Conservation (phyloP, 2,888 invertebrate species). For the Sialis fuliginosa region DNA sequence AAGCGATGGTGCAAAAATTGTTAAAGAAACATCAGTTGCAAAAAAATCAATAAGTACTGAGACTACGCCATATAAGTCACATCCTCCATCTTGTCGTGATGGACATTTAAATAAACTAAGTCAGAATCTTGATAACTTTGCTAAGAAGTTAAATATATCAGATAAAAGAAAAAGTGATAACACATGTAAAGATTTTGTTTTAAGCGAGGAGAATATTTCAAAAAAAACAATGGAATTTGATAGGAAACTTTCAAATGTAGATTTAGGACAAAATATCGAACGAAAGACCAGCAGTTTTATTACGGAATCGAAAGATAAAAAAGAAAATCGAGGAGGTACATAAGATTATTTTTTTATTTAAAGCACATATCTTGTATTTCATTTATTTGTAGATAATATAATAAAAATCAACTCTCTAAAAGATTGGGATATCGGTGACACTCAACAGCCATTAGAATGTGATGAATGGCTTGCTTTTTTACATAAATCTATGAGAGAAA, state of each 20-base stretch:
- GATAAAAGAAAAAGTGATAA: slow-evolving; percentile 6
- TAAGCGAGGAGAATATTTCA: not conserved
- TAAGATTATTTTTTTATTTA: no score
- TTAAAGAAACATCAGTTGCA: not conserved
- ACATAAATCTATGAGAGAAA: slow-evolving; percentile 63
- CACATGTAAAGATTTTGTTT: slow-evolving; percentile 1
- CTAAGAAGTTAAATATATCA: slow-evolving; percentile 20
- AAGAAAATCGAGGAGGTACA: no score
- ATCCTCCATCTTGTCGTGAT: slow-evolving; percentile 4
- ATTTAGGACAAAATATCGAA: slow-evolving; percentile 5
- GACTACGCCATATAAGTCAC: not conserved
- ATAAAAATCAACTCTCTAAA: slow-evolving; percentile 7
- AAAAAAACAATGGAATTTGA: slow-evolving; percentile 4
- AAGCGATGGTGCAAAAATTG: slow-evolving; percentile 2
- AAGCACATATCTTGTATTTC: no score
- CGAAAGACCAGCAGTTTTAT: not conserved
- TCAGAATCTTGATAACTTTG: slow-evolving; percentile 28
- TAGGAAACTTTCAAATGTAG: slow-evolving; percentile 4
- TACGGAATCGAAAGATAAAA: not conserved
- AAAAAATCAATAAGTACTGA: slow-evolving; percentile 3
- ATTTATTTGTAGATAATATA: not conserved
- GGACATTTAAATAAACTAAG: slow-evolving; percentile 19
- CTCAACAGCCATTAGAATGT: slow-evolving; percentile 46
- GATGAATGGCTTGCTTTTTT: slow-evolving; percentile 80
- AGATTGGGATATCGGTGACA: slow-evolving; percentile 14